A percentile compares a stretch with the other conserved stretches of the same genome.
Evolutionary conservation across 2,113 vertebrate species (phyloP).

Genomic region (Stigmatopora nigra): DNA sequence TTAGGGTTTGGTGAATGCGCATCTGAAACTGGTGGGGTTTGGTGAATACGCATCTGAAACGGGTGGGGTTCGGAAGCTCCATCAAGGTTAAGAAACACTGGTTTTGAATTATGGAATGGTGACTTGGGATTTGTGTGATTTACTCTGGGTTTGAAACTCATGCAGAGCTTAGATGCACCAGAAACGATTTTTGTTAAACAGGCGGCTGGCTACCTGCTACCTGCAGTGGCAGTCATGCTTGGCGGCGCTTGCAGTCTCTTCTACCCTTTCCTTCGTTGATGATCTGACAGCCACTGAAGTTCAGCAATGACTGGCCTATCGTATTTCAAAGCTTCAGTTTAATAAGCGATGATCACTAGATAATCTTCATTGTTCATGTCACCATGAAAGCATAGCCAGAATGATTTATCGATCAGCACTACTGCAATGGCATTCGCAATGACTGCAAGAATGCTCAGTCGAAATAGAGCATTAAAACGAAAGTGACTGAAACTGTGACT

Average conservation of each 20-base stretch:
- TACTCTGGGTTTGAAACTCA: neutral
- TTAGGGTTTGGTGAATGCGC: too few species aligned
- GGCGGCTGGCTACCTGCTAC: slow-evolving; percentile 36
- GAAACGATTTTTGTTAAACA: slow-evolving; percentile 40
- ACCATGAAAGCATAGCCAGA: slow-evolving; percentile 19
- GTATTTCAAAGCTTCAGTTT: slow-evolving; percentile 17
- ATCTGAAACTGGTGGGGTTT: too few species aligned
- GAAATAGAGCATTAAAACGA: slow-evolving; percentile 15
- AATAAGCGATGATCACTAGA: slow-evolving; percentile 1
- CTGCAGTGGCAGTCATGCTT: slow-evolving; percentile 36
- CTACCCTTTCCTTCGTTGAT: slow-evolving; percentile 51
- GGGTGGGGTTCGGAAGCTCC: too few species aligned
- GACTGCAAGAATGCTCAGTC: slow-evolving; percentile 26
- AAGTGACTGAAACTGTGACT: slow-evolving; percentile 1
- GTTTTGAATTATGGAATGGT: neutral
- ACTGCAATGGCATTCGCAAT: slow-evolving; percentile 10
- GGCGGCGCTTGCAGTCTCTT: slow-evolving; percentile 32
- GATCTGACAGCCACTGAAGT: slow-evolving; percentile 35
- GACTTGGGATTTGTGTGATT: neutral
- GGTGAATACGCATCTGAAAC: too few species aligned
- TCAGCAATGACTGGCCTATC: slow-evolving; percentile 28
- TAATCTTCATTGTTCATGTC: slow-evolving; percentile 8
- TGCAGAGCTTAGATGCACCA: slow-evolving; percentile 26
- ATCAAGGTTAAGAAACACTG: too few species aligned
- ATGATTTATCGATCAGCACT: slow-evolving; percentile 37